Conservation (phyloP, 2,888 invertebrate genomes). For the Magallana nippona region DNA sequence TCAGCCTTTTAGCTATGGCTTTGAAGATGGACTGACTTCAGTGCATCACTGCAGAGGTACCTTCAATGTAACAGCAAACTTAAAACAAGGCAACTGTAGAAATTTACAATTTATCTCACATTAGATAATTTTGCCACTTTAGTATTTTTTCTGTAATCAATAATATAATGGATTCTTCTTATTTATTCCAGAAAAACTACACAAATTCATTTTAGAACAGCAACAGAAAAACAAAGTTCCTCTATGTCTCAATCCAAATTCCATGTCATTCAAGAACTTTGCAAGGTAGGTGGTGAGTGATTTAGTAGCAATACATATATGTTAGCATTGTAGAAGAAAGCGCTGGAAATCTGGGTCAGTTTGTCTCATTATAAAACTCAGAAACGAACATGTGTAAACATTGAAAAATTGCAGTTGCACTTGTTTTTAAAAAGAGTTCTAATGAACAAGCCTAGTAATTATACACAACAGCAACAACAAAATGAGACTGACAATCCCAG, state of each 20-base stretch:
- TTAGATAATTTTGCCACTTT: no score
- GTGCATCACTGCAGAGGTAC: constrained; percentile 89
- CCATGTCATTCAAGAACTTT: constrained; percentile 99
- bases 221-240: constrained; percentile 97
- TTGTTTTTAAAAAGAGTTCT: no score
- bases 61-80: no score
- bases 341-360: neutral
- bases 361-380: no score
- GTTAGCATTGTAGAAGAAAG: neutral
- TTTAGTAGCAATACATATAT: neutral
- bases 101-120: no score
- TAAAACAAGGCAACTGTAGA: no score
- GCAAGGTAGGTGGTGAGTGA: constrained; percentile 89
- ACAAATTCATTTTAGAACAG: constrained; percentile 98
- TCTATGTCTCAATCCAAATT: constrained; percentile 99
- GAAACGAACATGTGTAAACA: no score
- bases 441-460: no score
- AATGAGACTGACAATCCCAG: no score
- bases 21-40: constrained; percentile 94
- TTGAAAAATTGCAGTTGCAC: no score
- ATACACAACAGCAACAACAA: no score
- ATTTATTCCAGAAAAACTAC: constrained; percentile 93
- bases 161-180: constrained; percentile 44
- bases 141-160: no score
- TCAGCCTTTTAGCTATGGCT: constrained; percentile 95